phyloP scores from a whole-genome alignment of 2,113 vertebrate genomes.

The Sterrhoptilus dennistouni region DNA sequence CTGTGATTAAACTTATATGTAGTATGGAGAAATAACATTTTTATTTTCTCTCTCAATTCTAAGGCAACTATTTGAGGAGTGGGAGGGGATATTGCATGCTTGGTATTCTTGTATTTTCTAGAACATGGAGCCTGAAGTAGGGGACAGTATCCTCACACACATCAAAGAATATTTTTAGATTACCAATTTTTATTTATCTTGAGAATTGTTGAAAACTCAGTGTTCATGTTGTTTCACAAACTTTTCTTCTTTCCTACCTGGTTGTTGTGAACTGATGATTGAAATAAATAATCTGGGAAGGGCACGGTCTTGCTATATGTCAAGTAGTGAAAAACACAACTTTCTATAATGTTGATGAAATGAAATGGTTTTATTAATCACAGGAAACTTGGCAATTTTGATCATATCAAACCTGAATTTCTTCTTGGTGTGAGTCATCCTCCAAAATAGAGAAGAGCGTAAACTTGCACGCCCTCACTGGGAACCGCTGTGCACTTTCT shows the following conservation, averaged over 20 bases:
- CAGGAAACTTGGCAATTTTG: neutral
- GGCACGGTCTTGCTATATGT: neutral
- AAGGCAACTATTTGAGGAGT: neutral
- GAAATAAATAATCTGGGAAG: neutral
- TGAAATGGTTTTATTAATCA: neutral
- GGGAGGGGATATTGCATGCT: neutral
- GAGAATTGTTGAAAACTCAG: neutral
- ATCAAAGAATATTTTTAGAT: neutral
- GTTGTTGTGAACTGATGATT: neutral
- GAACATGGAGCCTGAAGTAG: neutral
- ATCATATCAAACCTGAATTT: neutral
- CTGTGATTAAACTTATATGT: neutral
- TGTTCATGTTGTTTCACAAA: neutral
- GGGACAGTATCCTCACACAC: neutral
- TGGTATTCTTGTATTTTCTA: neutral
- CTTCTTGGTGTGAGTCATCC: neutral
- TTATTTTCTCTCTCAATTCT: constrained; percentile 32
- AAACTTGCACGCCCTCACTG: neutral
- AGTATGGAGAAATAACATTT: constrained; percentile 6
- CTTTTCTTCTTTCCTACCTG: neutral
- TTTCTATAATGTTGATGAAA: neutral
- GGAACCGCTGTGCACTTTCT: neutral
- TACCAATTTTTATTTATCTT: neutral
- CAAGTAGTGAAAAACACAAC: neutral
- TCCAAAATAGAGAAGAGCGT: neutral